Evolutionary conservation across 1,140 invertebrate species (phyloP).

Genomic region (Gonatopus flavifemur): DNA sequence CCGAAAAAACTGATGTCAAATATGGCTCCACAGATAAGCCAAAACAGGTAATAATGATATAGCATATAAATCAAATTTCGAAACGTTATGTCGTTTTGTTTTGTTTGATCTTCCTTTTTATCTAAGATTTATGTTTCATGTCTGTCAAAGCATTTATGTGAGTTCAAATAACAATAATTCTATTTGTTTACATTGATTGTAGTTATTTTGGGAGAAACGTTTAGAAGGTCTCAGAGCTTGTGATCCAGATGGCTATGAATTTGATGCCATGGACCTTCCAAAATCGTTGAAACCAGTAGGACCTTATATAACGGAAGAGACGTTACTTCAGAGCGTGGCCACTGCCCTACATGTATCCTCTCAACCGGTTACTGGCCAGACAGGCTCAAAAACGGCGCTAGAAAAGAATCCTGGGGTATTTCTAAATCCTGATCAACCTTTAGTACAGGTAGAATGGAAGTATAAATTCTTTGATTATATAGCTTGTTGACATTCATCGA

Average conservation of each 20-base stretch:
- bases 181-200: too few species aligned
- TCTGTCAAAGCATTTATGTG: not conserved
- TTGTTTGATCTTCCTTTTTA: slow-evolving; percentile 11
- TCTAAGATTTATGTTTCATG: not conserved
- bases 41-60: slow-evolving; percentile 69
- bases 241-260: slow-evolving; percentile 79
- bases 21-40: slow-evolving; percentile 90
- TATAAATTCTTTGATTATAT: too few species aligned
- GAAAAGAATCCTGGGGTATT: slow-evolving; percentile 93
- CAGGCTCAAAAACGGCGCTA: slow-evolving; percentile 76
- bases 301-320: slow-evolving; percentile 89
- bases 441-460: slow-evolving; percentile 71
- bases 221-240: slow-evolving; percentile 88
- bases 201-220: slow-evolving; percentile 97
- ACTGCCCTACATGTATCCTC: slow-evolving; percentile 81
- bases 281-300: slow-evolving; percentile 87
- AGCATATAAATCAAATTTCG: slow-evolving; percentile 34
- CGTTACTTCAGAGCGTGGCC: slow-evolving; percentile 86
- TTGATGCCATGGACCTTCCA: slow-evolving; percentile 82
- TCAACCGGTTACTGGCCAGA: slow-evolving; percentile 88
- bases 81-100: slow-evolving; percentile 22
- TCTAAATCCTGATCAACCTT: slow-evolving; percentile 94
- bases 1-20: slow-evolving; percentile 79
- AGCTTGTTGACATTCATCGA: too few species aligned
- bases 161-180: slow-evolving; percentile 1